These are phyloP conservation scores for Aythya baeri DNA, from an alignment of 2,113 vertebrate genomes.

Conservation along the genomic window DNA sequence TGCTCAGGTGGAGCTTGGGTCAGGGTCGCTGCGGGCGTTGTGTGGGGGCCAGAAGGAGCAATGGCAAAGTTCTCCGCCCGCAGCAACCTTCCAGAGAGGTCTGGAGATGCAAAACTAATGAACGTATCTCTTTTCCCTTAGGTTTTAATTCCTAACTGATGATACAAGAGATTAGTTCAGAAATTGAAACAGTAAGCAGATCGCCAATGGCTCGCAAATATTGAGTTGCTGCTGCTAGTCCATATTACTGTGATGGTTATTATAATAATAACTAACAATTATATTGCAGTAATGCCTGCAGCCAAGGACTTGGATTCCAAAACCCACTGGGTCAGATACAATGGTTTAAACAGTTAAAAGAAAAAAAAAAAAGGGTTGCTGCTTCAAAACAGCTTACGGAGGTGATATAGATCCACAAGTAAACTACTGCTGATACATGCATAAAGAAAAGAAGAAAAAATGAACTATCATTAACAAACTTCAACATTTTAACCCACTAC, in stretches of 20 bases:
- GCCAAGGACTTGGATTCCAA: background rate
- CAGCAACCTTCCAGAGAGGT: background rate
- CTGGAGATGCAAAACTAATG: background rate
- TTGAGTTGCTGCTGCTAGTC: background rate
- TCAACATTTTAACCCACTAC: background rate
- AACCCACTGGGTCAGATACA: background rate
- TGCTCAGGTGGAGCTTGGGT: background rate
- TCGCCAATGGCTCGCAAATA: background rate
- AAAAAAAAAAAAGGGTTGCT: background rate
- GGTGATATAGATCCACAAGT: background rate
- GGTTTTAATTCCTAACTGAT: conserved; percentile 14
- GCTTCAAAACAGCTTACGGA: background rate
- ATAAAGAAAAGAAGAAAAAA: background rate
- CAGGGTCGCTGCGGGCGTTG: background rate
- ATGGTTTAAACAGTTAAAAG: background rate
- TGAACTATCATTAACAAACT: background rate
- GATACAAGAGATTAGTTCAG: background rate
- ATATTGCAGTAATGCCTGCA: background rate
- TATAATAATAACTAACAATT: background rate
- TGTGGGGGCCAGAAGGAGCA: background rate
- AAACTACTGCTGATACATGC: background rate
- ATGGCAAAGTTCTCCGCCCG: background rate
- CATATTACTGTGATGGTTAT: background rate
- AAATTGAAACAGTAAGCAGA: background rate
- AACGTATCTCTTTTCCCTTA: background rate